Evolutionary conservation across 2,113 vertebrate genomes (phyloP), one percentile per base, ranked within the genome.

Genomic region (Sylvia atricapilla): DNA sequence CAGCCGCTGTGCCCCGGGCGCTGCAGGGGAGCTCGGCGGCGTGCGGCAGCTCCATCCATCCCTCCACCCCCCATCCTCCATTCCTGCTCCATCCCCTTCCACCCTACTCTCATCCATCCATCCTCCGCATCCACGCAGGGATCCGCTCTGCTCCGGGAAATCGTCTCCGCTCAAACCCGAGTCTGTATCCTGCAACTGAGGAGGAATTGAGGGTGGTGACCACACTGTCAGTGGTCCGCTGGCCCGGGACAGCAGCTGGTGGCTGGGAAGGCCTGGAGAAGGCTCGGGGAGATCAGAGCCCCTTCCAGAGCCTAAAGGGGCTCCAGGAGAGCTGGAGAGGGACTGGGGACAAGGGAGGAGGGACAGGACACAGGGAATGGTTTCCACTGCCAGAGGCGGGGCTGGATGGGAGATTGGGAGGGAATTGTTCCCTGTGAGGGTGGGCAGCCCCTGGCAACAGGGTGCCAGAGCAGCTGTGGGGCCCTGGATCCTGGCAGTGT

Each of bases 21-120:
- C 94, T 89, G 95, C 94, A 96, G 96, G 96, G 94, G 96, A 93
- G 96, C 94, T 85, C 85, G 75, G 75, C 1, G 83, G 8, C 5
- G 56, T 78, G 91, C 82, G 27, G 52, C 86, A 35, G 86, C 77
- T 46, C 24, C 77, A 11, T 15, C 28, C 75, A 64, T 56, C 86
- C 43, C 21, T 28, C 50, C 46, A 47, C 23, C 50, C 9, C 27
- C 49, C 49, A 50, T 50, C 47, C 41, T 43, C 3, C 85, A 64
- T 56, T 75, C 49, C 25, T 41, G 11, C 8, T 37, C 37, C 37
- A 37, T 37, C 16, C 18, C 44, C n/a, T n/a, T 46, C 44, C 44
- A 43, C 47, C 47, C 21, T 37, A 10, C 37, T 23, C 47, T n/a
- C 22, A 13, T 47, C 47, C 22, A 11, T 47, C 47, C 47, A 13